Percentiles rank a stretch among this genome's conserved stretches.
These are phyloP conservation scores for Mactra quadrangularis DNA, from an alignment of 1,140 invertebrate genomes.

Conservation along the genomic window DNA sequence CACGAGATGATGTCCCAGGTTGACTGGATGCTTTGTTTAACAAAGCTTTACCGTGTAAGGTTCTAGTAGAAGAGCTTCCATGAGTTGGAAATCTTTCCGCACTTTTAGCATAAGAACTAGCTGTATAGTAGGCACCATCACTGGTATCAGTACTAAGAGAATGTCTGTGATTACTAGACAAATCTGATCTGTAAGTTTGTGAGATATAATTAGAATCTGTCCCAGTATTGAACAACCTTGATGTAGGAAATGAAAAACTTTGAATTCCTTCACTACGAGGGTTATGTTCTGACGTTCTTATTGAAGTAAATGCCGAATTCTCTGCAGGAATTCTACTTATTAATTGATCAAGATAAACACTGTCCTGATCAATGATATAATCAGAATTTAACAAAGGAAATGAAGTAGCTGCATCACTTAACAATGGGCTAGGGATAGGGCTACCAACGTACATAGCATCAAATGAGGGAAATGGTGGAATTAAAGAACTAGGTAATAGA, in stretches of 20 bases:
- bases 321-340: constrained; percentile 8
- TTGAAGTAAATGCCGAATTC: background rate
- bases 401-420: constrained; percentile 22
- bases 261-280: constrained; percentile 16
- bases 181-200: background rate
- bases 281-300: background rate
- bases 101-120: no score
- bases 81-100: no score
- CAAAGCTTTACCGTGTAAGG: no score
- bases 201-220: background rate
- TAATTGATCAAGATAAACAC: constrained; percentile 15
- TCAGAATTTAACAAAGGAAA: constrained; percentile 43
- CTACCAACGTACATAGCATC: constrained; percentile 30
- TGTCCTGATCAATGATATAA: constrained; percentile 9
- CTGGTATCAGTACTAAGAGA: no score
- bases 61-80: no score
- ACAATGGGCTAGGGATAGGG: constrained; percentile 38
- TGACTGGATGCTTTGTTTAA: no score
- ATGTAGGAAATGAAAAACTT: background rate
- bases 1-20: no score
- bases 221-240: background rate
- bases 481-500: background rate
- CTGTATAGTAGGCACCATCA: no score
- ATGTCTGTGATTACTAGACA: no score
- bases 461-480: constrained; percentile 8